These are phyloP conservation scores for Malurus alboscapulatus DNA, from an alignment of 2,113 vertebrate species.

Conservation along the genomic window DNA sequence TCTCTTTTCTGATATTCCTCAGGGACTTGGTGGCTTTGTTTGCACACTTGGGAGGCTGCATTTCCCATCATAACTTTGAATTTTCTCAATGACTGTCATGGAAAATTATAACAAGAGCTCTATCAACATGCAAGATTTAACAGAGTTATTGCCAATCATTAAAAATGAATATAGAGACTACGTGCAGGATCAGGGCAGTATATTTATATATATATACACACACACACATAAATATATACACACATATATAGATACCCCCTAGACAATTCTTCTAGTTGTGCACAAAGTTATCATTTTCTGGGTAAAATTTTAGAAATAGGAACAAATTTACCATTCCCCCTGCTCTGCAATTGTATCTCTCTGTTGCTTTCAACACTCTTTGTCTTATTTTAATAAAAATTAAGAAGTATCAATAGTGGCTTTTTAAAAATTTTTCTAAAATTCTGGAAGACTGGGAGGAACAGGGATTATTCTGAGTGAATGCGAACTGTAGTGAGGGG, in stretches of 20 bases:
- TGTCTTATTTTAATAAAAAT: not conserved
- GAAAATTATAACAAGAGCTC: not conserved
- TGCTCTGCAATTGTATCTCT: not conserved
- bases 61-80: not conserved
- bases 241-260: not conserved
- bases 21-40: not conserved
- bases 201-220: too few species aligned
- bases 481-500: not conserved
- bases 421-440: not conserved
- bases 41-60: not conserved
- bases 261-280: not conserved
- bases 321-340: not conserved
- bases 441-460: not conserved
- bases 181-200: not conserved
- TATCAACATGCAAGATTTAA: not conserved
- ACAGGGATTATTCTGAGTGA: not conserved
- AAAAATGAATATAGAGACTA: not conserved
- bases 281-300: not conserved
- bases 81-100: not conserved
- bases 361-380: not conserved
- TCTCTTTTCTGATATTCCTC: not conserved
- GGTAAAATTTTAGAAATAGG: not conserved
- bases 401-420: not conserved
- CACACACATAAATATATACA: too few species aligned
- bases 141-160: not conserved